Evolutionary conservation across 2,113 vertebrate genomes (phyloP).

Genomic region (Rana temporaria): DNA sequence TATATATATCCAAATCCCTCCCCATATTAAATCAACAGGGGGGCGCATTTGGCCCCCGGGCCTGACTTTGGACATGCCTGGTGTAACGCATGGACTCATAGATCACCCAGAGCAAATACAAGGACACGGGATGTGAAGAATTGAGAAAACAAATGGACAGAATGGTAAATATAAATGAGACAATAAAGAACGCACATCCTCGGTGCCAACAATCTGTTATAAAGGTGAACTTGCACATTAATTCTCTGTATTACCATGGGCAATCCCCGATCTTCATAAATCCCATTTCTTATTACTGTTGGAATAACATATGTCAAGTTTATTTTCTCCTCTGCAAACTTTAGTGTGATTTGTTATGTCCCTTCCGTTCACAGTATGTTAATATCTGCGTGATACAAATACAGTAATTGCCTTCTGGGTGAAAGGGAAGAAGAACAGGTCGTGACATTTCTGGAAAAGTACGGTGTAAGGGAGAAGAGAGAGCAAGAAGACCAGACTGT

Average conservation of each 20-base stretch:
- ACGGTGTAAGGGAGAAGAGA: neutral
- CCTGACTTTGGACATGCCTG: too few relatives aligned
- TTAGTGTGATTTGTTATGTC: neutral
- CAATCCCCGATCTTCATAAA: neutral
- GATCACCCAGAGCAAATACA: too few relatives aligned
- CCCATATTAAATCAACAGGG: too few relatives aligned
- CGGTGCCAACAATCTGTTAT: too few relatives aligned
- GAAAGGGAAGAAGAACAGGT: constrained; percentile 26
- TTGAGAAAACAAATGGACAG: too few relatives aligned
- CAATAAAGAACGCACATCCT: too few relatives aligned
- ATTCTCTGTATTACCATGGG: neutral
- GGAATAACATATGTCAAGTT: neutral
- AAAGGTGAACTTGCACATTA: too few relatives aligned
- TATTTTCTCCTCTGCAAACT: neutral
- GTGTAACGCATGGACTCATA: too few relatives aligned
- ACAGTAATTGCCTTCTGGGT: constrained; percentile 1
- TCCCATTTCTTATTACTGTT: neutral
- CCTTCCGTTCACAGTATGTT: neutral
- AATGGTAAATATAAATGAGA: too few relatives aligned
- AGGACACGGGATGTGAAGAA: too few relatives aligned
- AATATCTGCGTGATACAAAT: neutral
- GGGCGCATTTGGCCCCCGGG: too few relatives aligned
- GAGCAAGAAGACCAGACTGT: neutral
- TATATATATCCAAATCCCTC: too few relatives aligned
- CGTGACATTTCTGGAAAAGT: constrained; percentile 26